Base-by-base conservation (phyloP, 2,888 invertebrate species). In the Eurytoma californica region DNA sequence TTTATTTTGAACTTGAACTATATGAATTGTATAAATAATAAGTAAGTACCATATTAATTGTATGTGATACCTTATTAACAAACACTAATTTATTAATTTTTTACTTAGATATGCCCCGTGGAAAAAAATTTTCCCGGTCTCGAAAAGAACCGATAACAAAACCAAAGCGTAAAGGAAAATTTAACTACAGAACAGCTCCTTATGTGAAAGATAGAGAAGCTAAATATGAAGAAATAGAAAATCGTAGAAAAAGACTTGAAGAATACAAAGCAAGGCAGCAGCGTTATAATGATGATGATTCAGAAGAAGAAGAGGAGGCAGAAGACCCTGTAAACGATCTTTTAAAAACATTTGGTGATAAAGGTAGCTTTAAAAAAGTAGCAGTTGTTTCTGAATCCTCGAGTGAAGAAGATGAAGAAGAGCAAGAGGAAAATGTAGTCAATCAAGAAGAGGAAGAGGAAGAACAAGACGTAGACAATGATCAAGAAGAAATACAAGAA, bases 281-380 rank as follows among this genome's bases (percentile, higher is more conserved):
- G 68, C 86, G 87, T 79, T 83, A 91, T 69, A 91, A 92, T 76
- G 87, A 86, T 14, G 90, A 91, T 58, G 87, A 87, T 30, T 89
- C 89, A 0, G 92, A 91, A 77, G 92, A 91, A 77, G 92, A 92
- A n/a, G 92, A 92, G 80, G 92, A 92, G 77, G 84, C 86, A 79
- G 84, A 86, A 60, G 90, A 93, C 89, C 90, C 91, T 3, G 91
- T 92, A 84, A 91, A 90, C 57, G 91, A 92, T 83, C 86, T 94
- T 63, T 86, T 94, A 28, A 91, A 92, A 0, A 92, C 92, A 78
- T 93, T 89, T 68, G 72, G 63, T 3, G 76, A 30, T 39, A 82
- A 80, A 2, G 81, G 77, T 49, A 81, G 80, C 51, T 84, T 85
- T 61, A 84, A 84, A 14, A 84, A 84, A 65, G 65, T 82, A 18